A percentile compares a stretch with the other conserved stretches of the same genome.
phyloP scores from a whole-genome alignment of 2,888 invertebrate species.

The Meiosimyza platycephala region DNA sequence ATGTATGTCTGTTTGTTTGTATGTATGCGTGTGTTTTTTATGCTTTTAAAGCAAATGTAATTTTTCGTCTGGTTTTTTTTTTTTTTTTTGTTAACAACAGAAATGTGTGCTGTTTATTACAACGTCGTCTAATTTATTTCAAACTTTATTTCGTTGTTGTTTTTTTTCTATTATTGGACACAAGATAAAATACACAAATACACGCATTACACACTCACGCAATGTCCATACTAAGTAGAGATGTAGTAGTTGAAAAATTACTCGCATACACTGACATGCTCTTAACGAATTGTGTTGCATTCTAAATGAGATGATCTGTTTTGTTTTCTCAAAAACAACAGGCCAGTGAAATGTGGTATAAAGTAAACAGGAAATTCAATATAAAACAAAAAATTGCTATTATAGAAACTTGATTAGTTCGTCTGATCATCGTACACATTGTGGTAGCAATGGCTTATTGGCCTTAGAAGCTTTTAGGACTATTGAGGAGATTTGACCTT shows the following conservation, averaged over 20 bases:
- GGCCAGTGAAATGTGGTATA: too few relatives aligned
- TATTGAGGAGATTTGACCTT: too few relatives aligned
- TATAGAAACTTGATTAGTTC: too few relatives aligned
- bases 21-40: not conserved
- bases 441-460: too few relatives aligned
- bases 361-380: too few relatives aligned
- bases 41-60: slow-evolving; percentile 1
- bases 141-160: slow-evolving; percentile 14
- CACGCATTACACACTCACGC: too few relatives aligned
- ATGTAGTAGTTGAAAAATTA: not conserved
- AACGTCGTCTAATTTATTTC: slow-evolving; percentile 15
- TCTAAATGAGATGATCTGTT: not conserved
- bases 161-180: not conserved
- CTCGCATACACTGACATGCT: not conserved
- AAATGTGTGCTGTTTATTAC: slow-evolving; percentile 9
- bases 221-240: too few relatives aligned
- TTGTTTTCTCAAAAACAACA: too few relatives aligned
- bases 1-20: not conserved
- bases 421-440: too few relatives aligned
- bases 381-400: too few relatives aligned
- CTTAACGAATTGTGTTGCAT: slow-evolving; percentile 8
- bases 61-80: not conserved
- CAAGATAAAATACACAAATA: too few relatives aligned
- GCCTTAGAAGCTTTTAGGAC: too few relatives aligned
- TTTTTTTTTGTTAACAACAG: slow-evolving; percentile 16